These are phyloP conservation scores for Xylocopa sonorina DNA, from an alignment of 1,140 invertebrate species.

Conservation along the genomic window DNA sequence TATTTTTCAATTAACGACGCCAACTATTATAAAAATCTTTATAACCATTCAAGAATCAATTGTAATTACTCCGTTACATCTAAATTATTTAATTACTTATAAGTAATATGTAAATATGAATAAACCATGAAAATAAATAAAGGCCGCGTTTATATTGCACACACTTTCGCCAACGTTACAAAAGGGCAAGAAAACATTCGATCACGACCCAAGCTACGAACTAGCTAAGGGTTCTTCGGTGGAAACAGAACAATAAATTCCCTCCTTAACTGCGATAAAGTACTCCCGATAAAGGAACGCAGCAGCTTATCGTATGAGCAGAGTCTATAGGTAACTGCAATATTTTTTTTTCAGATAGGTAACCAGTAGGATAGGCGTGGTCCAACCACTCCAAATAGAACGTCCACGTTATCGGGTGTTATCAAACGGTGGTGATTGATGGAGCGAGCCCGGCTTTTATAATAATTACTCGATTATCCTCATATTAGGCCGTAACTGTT, in stretches of 20 bases:
- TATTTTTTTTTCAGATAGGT: slow-evolving; percentile 39
- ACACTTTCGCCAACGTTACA: too few species aligned
- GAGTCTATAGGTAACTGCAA: slow-evolving; percentile 33
- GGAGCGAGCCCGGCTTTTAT: slow-evolving; percentile 75
- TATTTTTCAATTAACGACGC: too few species aligned
- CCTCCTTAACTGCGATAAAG: slow-evolving; percentile 19
- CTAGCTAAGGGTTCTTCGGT: neutral
- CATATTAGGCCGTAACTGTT: slow-evolving; percentile 74
- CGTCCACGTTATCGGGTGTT: slow-evolving; percentile 56
- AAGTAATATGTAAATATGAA: too few species aligned
- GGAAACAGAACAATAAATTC: slow-evolving; percentile 36
- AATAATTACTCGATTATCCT: slow-evolving; percentile 76
- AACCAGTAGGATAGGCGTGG: slow-evolving; percentile 50
- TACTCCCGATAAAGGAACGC: too few species aligned
- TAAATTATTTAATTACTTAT: too few species aligned
- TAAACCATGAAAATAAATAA: too few species aligned
- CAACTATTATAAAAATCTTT: too few species aligned
- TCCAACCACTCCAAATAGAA: slow-evolving; percentile 55
- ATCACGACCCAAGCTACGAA: too few species aligned
- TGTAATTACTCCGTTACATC: too few species aligned
- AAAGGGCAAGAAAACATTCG: too few species aligned
- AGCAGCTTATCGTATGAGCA: slow-evolving; percentile 46
- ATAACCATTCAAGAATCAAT: too few species aligned
- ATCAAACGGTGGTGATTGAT: slow-evolving; percentile 75
- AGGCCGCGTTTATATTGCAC: too few species aligned